Conservation (phyloP, 2,888 invertebrate species). For the Polietes domitor region DNA sequence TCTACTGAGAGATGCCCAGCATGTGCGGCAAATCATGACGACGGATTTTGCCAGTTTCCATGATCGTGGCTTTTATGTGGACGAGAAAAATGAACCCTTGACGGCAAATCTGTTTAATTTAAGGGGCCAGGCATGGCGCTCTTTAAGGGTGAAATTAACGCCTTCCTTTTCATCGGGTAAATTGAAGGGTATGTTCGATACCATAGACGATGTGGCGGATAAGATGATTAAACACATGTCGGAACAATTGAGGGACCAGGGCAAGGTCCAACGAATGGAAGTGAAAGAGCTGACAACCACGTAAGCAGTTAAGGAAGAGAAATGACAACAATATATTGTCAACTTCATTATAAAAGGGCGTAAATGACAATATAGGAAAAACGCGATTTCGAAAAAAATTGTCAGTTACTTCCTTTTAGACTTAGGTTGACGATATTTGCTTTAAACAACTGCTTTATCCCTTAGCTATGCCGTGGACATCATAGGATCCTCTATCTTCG, state of each 20-base stretch:
- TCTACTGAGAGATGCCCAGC: conserved; percentile 84
- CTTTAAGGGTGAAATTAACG: conserved; percentile 84
- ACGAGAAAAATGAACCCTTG: conserved; percentile 84
- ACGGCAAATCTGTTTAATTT: conserved; percentile 82
- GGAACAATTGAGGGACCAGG: conserved; percentile 71
- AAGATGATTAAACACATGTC: conserved; percentile 82
- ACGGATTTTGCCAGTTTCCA: conserved; percentile 85
- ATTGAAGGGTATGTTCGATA: conserved; percentile 84
- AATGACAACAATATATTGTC: no score
- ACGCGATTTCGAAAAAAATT: no score
- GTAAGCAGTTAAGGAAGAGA: conserved; percentile 55
- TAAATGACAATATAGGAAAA: no score
- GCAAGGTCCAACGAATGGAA: conserved; percentile 79
- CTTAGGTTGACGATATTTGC: no score
- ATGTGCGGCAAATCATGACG: conserved; percentile 84
- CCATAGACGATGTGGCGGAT: conserved; percentile 83
- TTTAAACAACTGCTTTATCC: conserved; percentile 76
- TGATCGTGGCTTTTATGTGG: conserved; percentile 84
- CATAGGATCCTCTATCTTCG: conserved; percentile 80
- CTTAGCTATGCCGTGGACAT: conserved; percentile 79
- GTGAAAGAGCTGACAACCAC: conserved; percentile 77
- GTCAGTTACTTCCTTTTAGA: no score
- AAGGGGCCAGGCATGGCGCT: conserved; percentile 83
- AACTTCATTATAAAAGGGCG: no score
- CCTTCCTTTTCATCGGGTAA: conserved; percentile 86